Conservation (phyloP, 2,797 vertebrate species). For the Falco concolor region DNA sequence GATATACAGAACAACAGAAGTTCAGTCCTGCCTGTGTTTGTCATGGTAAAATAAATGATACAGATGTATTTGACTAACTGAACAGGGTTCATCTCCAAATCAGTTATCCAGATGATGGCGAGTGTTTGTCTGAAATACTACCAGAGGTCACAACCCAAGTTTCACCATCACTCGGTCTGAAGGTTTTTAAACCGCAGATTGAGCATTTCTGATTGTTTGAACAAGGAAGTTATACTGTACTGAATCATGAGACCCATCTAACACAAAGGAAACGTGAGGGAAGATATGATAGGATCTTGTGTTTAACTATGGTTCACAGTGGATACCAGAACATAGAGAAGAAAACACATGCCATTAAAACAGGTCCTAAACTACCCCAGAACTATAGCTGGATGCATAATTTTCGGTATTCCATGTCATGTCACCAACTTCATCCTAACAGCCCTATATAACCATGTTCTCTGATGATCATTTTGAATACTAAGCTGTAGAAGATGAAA, state of each 20-base stretch:
- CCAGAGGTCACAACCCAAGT: not conserved
- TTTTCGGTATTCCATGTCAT: not conserved
- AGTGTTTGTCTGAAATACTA: not conserved
- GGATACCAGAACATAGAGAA: not conserved
- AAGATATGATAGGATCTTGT: fast-evolving
- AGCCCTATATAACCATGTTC: not conserved
- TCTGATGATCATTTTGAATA: not conserved
- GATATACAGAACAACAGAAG: not conserved
- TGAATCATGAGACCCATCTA: not conserved
- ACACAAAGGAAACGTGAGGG: not conserved
- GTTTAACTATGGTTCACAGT: not conserved
- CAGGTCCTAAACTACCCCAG: not conserved
- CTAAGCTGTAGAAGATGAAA: not conserved
- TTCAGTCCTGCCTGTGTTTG: not conserved
- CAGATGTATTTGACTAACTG: not conserved
- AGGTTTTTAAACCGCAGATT: not conserved
- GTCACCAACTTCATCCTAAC: not conserved
- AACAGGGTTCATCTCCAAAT: not conserved
- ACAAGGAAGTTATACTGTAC: not conserved
- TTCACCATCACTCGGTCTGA: not conserved
- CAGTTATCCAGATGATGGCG: not conserved
- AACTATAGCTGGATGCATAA: not conserved
- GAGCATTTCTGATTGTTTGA: not conserved
- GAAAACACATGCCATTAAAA: not conserved
- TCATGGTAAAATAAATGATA: not conserved